These are phyloP conservation scores for Mellivora capensis DNA, from an alignment of 2,113 vertebrate species.

Conservation along the genomic window DNA sequence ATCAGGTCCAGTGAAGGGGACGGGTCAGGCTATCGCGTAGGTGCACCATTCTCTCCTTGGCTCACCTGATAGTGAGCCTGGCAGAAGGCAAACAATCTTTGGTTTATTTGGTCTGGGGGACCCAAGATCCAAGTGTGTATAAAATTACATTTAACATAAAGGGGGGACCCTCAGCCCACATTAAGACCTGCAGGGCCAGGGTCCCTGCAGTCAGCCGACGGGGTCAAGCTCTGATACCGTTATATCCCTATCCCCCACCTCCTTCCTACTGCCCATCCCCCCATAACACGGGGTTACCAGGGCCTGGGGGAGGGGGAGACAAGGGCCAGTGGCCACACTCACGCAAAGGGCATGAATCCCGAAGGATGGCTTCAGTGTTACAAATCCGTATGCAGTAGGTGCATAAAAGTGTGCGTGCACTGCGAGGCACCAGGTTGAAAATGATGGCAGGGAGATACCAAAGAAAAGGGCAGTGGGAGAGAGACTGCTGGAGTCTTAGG, in stretches of 20 bases:
- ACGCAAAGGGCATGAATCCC: neutral
- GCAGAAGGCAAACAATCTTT: neutral
- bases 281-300: neutral
- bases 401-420: neutral
- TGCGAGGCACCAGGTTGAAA: neutral
- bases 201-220: fast-evolving
- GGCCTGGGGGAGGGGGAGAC: neutral
- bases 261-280: neutral
- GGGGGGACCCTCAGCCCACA: neutral
- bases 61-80: neutral
- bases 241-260: fast-evolving
- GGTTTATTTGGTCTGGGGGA: neutral
- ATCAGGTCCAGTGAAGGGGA: neutral
- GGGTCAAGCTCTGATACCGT: neutral
- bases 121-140: neutral
- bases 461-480: neutral
- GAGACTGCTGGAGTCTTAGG: neutral
- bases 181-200: neutral
- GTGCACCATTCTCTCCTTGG: neutral
- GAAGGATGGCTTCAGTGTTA: neutral
- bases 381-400: neutral
- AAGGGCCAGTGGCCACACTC: neutral
- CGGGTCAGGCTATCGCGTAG: neutral
- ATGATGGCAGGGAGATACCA: neutral
- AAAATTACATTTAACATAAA: neutral